Evolutionary conservation across 2,797 vertebrate species (phyloP), one percentile per base, ranked within the genome.

Genomic region (Lophotriccus pileatus): DNA sequence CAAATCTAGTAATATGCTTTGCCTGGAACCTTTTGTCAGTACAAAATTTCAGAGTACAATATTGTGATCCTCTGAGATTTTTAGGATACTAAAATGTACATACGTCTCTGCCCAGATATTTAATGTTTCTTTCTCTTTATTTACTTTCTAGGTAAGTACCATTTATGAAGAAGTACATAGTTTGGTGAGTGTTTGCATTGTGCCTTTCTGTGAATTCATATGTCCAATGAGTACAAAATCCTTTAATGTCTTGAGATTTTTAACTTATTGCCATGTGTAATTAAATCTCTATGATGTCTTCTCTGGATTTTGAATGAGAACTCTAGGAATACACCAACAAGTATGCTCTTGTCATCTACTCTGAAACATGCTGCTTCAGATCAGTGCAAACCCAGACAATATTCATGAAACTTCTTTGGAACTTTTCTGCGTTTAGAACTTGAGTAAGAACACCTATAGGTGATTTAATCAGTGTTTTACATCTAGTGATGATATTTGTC

Each of bases 81-180:
- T 89, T 81, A 64, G 18, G 32, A 43, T 72, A 23, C 25, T 84
- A 46, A 37, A 37, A 63, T 34, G 4, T 55, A 56, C 15, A 2
- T 27, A 2, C 58, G 8, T 58, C 9, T 82, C 34, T 88, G 15
- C 8, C 27, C 25, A 53, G 52, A 25, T 66, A n/a, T 27, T 87
- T 90, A 87, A 81, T 17, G 0, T 19, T 23, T 44, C 68, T 75
- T 93, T 90, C 70, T 81, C 1, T 75, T 89, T 73, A 15, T 86
- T 97, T 97, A 44, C 82, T 80, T 98, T 98, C 85, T 93, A 98
- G 89, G 97, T 97, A 97, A 98, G 96, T 98, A 97, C 78, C 41
- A 78, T 94, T 96, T 96, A 72, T 87, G 95, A 97, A 96, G 84
- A 93, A 88, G 50, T 96, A 15, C 68, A n/a, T 87, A 72, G 67